Base-by-base conservation (phyloP, 2,113 vertebrate species). In the Ptilonorhynchus violaceus region DNA sequence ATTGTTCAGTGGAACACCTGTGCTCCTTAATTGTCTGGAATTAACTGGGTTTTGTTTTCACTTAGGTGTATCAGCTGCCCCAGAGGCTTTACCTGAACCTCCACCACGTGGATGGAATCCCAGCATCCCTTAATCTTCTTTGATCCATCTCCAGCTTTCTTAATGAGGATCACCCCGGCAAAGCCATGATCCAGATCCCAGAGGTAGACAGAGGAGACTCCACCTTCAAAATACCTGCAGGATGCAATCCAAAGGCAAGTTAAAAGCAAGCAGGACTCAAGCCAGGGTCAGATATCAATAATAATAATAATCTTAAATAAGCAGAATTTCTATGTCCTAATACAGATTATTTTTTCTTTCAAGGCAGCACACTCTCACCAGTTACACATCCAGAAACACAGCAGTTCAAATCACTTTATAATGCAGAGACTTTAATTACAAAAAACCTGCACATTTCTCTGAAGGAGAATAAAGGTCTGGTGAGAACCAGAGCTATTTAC, bases 71-170 rank as follows among this genome's bases (percentile, higher is more conserved):
- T 85, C 60, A 31, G 85, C 78, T 69, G 88, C 93, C n/a, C 66
- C 76, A 67, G 73, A 49, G 91, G 89, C 76, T 90, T 93, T 98
- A 99, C 99, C 99, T 99, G 99, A 97, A 99, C 99, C 98, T 99
- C 99, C 96, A 99, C 99, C 98, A 99, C 99, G 24, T 99, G 99
- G 98, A 99, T 99, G 95, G 99, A 99, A 97, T 99, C 99, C 99
- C 99, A 99, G 98, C 99, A 99, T 85, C 99, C 99, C 95, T 99
- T 99, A 97, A 99, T 99, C 98, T 99, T 99, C 98, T 99, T 99
- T 96, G 99, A 99, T 97, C 99, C 99, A 10, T 99, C 99, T 46
- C 99, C 99, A 41, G 99, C 99, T 97, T 99, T 99, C 98, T 99
- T 99, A 94, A 99, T 99, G 95, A 99, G 99, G 98, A 99, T 99